Evolutionary conservation across 1,140 invertebrate species (phyloP), one percentile per base, ranked within the genome.

Genomic region (Ylistrum balloti): DNA sequence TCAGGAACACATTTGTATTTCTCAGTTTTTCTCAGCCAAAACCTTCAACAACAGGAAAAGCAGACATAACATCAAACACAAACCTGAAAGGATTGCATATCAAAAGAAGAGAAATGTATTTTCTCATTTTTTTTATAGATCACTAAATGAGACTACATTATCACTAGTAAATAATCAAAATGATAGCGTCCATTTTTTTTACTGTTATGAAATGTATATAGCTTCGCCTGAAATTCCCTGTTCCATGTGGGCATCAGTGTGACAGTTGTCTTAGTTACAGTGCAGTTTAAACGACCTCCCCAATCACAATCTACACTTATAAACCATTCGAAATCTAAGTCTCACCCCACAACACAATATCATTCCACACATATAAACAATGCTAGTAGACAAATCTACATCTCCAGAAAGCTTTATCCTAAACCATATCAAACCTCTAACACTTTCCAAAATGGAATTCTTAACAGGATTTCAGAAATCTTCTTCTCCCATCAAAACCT

Each of bases 391-490:
- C 56, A 74, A n/a, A 74, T 74, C 9, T 74, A 74, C 56, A 74
- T 74, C 56, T 74, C 5, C 17, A 28, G 56, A 28, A 74, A 28
- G 56, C 56, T 74, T 74, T 74, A 74, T 74, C 56, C 56, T 28
- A 28, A 74, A 9, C 22, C 56, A 74, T n/a, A 74, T 74, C 56
- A 74, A 28, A 1, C 3, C 56, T 74, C 22, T n/a, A 74, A 74
- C 56, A 74, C 56, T 74, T 11, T 28, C 0, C 56, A 74, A 74
- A 74, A 74, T 74, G 56, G 56, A 74, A 11, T 28, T 74, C 56
- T 74, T 74, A 74, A 74, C 56, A n/a, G n/a, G 56, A 74, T 74
- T 74, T 74, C n/a, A n/a, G 56, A 74, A 28, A 74, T 74, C n/a
- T 74, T 28, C 28, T 74, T 74, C 56, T 28, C 56, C 56, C n/a